These are phyloP conservation scores for Pipa parva DNA, from an alignment of 2,113 vertebrate genomes.

Conservation along the genomic window DNA sequence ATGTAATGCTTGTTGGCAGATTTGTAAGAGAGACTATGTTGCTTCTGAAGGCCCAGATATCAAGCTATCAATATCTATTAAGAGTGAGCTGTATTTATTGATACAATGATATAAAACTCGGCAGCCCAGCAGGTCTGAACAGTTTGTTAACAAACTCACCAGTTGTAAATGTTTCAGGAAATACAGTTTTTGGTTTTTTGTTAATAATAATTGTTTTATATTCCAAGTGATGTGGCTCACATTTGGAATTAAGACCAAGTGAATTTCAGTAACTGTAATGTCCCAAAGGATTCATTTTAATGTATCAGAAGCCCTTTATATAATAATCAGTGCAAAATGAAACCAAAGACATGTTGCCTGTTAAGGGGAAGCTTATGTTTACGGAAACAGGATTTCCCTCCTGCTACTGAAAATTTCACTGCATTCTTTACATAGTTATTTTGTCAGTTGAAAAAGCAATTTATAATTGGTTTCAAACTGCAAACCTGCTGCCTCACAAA, in stretches of 20 bases:
- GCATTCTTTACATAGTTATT: background rate
- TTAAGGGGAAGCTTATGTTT: conserved; percentile 16
- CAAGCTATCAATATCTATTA: background rate
- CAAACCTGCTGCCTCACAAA: background rate
- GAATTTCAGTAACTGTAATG: background rate
- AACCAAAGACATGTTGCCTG: background rate
- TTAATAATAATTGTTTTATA: background rate
- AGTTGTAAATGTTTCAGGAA: background rate
- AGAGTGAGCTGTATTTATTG: background rate
- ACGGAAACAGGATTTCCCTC: conserved; percentile 29
- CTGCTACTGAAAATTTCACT: background rate
- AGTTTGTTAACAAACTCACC: background rate
- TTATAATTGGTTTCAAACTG: background rate
- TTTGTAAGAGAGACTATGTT: background rate
- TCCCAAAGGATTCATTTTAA: background rate
- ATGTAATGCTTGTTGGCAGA: background rate
- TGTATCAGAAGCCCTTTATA: background rate
- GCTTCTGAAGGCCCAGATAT: background rate
- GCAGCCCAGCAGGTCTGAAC: background rate
- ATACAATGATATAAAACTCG: background rate
- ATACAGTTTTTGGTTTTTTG: no score
- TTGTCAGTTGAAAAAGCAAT: background rate
- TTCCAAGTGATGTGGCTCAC: background rate
- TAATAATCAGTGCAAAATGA: background rate
- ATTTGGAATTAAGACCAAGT: background rate